Conservation (phyloP, 1,140 invertebrate species). For the Scaptomyza graminum region DNA sequence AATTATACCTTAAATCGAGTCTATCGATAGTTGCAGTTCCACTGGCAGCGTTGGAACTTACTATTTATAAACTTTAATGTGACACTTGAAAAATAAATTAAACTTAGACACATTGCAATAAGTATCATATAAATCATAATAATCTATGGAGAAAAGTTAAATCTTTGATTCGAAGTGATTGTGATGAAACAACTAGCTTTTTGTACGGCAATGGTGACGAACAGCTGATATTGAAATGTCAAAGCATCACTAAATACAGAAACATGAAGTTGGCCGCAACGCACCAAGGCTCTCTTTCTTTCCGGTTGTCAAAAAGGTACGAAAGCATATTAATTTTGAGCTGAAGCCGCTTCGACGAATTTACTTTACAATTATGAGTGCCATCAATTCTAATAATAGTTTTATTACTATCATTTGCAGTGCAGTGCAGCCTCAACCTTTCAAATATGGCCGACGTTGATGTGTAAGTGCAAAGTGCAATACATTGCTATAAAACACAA, state of each 20-base stretch:
- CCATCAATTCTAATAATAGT: conserved; percentile 58
- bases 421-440: conserved; percentile 67
- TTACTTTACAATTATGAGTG: conserved; percentile 47
- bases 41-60: neutral
- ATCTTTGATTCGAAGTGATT: neutral
- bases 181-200: conserved; percentile 9
- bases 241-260: conserved; percentile 12
- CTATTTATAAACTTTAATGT: neutral
- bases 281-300: conserved; percentile 69
- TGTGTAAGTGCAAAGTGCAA: conserved; percentile 85
- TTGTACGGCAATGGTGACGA: neutral
- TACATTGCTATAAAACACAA: conserved; percentile 2
- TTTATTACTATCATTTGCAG: conserved; percentile 54
- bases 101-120: too few relatives aligned
- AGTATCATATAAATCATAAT: too few relatives aligned
- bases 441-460: conserved; percentile 87
- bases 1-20: neutral
- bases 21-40: conserved; percentile 1
- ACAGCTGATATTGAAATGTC: conserved; percentile 29
- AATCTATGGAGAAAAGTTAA: too few relatives aligned
- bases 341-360: conserved; percentile 29
- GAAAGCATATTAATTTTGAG: conserved; percentile 48
- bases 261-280: conserved; percentile 42
- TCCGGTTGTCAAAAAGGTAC: conserved; percentile 84
- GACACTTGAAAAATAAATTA: neutral